Evolutionary conservation across 2,888 invertebrate genomes (phyloP), one percentile per base, ranked within the genome.

Genomic region (Heliconius cydno): DNA sequence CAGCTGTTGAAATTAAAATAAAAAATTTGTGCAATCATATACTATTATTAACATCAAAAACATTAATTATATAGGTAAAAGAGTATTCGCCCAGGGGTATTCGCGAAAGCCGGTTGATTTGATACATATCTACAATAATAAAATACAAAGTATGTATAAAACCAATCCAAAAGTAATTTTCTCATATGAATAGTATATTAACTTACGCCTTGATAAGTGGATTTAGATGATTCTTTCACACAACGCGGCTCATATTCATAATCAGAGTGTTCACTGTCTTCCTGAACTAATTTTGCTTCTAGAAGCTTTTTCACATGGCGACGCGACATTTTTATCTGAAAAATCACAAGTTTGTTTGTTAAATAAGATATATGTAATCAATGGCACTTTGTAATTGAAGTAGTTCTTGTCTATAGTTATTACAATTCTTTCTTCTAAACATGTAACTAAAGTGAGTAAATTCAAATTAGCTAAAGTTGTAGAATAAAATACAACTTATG

Each of bases 211-310:
- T 83, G 79, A 84, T 85, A 86, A 4, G 79, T 79, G 63, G 77
- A 83, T 77, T 82, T 83, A 7, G 75, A 72, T 9, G 80, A 74
- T 19, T 75, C 81, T 72, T 84, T 83, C 0, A 83, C 71, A 82
- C 86, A 89, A 0, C 86, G 80, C 0, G 91, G 90, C 63, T 87
- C 85, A 81, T 87, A 91, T 3, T 90, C 91, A 30, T 87, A 90
- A 80, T 89, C 89, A 3, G 90, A 89, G 38, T 85, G 86, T 3
- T 85, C 87, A 34, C 3, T 86, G 85, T 0, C 86, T 83, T 0
- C 87, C 85, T 0, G 88, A 87, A 30, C 87, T 52, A 76, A 67
- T 30, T 82, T 81, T 1, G 77, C 82, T 0, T 85, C 87, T 46
- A 79, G 81, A 2, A 86, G 13, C 75, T 87, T 91, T 1, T 88